phyloP scores from a whole-genome alignment of 2,888 invertebrate genomes.

The Chrysolina americana region DNA sequence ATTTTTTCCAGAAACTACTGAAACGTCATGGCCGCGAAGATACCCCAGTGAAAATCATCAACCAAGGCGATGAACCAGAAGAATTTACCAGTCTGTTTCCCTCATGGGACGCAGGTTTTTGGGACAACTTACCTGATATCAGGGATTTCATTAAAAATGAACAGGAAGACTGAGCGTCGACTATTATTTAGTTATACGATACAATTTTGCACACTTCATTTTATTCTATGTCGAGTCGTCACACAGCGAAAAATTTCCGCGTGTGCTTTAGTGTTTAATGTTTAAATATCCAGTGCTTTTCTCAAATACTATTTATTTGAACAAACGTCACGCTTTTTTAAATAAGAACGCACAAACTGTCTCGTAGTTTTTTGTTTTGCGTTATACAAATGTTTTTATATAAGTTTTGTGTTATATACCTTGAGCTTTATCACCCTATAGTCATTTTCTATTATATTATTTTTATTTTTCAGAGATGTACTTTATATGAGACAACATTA shows the following conservation, averaged over 20 bases:
- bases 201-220: not conserved
- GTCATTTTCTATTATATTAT: not conserved
- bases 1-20: conserved; percentile 72
- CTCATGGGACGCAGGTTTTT: conserved; percentile 79
- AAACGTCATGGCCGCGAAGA: conserved; percentile 75
- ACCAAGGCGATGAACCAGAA: conserved; percentile 82
- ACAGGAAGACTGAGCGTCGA: conserved; percentile 41
- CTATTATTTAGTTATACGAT: not conserved
- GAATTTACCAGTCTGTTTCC: conserved; percentile 84
- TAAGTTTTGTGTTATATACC: not conserved
- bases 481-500: not conserved
- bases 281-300: not conserved
- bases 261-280: not conserved
- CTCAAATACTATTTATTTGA: not conserved
- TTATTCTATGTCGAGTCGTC: not conserved
- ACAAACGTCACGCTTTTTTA: not conserved
- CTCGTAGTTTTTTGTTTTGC: conserved; percentile 1
- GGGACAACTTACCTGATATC: conserved; percentile 68
- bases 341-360: not conserved
- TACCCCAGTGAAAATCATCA: conserved; percentile 78
- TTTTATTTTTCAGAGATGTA: not conserved
- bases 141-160: conserved; percentile 48
- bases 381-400: not conserved
- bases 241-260: not conserved
- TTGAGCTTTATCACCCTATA: not conserved